Conservation (phyloP, 2,113 vertebrate genomes). For the Crotalus tigris region DNA sequence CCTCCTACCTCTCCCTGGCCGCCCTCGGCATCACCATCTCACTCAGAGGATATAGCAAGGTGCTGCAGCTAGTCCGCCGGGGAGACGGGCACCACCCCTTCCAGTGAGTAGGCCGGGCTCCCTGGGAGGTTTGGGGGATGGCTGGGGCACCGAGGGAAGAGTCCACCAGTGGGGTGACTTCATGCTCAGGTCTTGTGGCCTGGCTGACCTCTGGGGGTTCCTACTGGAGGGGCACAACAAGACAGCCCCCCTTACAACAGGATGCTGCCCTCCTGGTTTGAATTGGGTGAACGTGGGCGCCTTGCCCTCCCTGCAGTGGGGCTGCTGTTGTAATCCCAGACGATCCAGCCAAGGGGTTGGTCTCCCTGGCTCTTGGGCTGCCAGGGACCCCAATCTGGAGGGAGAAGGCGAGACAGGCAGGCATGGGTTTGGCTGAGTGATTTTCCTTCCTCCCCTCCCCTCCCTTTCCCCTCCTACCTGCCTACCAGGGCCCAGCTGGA, state of each 20-base stretch:
- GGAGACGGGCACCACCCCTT: conserved; percentile 78
- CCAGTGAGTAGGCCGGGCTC: conserved; percentile 72
- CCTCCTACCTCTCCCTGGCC: conserved; percentile 77
- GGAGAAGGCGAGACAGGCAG: neutral
- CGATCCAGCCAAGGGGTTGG: rapidly evolving
- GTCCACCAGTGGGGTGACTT: neutral
- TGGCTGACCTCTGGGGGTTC: neutral
- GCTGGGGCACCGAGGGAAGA: neutral
- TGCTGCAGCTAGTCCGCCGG: conserved; percentile 74
- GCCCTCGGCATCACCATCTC: conserved; percentile 80
- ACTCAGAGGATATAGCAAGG: conserved; percentile 80
- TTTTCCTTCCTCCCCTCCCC: no score
- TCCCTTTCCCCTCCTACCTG: neutral
- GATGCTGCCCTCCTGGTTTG: neutral
- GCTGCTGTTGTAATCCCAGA: neutral
- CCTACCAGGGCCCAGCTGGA: conserved; percentile 77
- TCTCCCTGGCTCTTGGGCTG: neutral
- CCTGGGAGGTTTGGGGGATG: no score
- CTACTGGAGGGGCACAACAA: neutral
- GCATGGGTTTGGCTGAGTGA: neutral
- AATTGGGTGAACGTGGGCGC: neutral
- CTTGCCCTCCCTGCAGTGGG: neutral
- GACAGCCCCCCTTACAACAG: neutral
- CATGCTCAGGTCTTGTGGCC: neutral
- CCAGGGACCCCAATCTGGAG: neutral